Percentiles rank a stretch among this genome's conserved stretches.
Evolutionary conservation across 2,888 invertebrate species (phyloP).

Genomic region (Actias luna): DNA sequence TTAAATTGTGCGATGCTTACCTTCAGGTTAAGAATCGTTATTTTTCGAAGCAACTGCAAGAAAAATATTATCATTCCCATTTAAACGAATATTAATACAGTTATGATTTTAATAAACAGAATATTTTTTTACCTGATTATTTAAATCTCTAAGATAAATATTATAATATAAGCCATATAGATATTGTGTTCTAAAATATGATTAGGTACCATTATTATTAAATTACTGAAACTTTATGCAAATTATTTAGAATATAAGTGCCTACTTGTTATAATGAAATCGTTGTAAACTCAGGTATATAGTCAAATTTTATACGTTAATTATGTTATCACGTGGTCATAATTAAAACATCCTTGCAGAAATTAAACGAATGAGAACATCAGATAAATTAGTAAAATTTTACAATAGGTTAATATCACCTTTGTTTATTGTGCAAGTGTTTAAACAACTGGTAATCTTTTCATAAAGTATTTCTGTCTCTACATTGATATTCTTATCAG

Average conservation of each 20-base stretch:
- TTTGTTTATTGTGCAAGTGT: not conserved
- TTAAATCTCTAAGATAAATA: not conserved
- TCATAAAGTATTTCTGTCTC: not conserved
- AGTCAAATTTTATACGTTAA: not conserved
- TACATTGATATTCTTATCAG: no score
- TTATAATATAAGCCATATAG: not conserved
- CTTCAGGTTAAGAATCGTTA: no score
- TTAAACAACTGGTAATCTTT: not conserved
- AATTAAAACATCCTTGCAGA: conserved; percentile 9
- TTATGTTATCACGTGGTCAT: not conserved
- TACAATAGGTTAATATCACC: not conserved
- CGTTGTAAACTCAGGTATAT: not conserved
- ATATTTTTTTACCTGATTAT: not conserved
- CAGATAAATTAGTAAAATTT: not conserved
- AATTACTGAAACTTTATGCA: not conserved
- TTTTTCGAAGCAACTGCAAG: no score
- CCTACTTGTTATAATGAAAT: not conserved
- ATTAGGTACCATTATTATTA: no score
- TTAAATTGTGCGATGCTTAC: no score
- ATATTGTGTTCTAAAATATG: not conserved
- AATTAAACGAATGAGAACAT: not conserved
- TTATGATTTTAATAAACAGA: not conserved
- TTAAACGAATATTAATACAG: no score
- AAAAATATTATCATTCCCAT: no score
- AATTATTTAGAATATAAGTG: not conserved